phyloP scores from a whole-genome alignment of 2,797 vertebrate species.

The Coregonus suidteri region DNA sequence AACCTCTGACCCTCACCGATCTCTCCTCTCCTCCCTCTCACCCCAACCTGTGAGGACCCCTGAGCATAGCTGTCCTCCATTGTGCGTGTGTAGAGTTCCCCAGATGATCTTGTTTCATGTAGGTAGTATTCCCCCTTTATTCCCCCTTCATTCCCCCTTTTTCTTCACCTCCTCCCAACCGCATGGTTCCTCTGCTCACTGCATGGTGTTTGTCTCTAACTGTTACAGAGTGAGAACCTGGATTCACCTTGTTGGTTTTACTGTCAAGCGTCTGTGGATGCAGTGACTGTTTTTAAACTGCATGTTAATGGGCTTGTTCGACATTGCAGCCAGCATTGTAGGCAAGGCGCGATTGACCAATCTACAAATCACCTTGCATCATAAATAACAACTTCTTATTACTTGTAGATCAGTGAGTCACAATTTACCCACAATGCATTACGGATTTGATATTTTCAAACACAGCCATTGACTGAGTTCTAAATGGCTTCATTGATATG shows the following conservation, averaged over 20 bases:
- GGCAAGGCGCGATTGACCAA: not conserved
- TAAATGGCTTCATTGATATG: not conserved
- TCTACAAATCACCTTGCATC: not conserved
- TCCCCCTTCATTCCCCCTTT: not conserved
- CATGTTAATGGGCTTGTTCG: not conserved
- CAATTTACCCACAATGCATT: not conserved
- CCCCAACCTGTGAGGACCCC: slow-evolving; percentile 52
- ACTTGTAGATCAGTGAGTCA: not conserved
- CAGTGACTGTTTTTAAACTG: not conserved
- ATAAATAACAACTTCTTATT: not conserved
- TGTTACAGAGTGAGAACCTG: not conserved
- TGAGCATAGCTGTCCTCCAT: slow-evolving; percentile 44
- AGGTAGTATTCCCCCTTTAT: slow-evolving; percentile 47
- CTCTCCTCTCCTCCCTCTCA: slow-evolving; percentile 43
- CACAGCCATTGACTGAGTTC: not conserved
- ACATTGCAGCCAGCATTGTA: not conserved
- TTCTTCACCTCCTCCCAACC: not conserved
- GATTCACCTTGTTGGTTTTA: not conserved
- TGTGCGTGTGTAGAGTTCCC: slow-evolving; percentile 34
- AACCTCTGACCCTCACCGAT: slow-evolving; percentile 37
- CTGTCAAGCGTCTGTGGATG: not conserved
- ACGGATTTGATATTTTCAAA: not conserved
- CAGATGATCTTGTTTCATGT: slow-evolving; percentile 44
- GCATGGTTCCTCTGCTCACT: slow-evolving; percentile 1
- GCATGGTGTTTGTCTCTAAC: not conserved